A percentile compares a stretch with the other conserved stretches of the same genome.
Evolutionary conservation across 37 sponge, comb jelly and placozoan species (phyloP).

Genomic region (Beroe ovata): DNA sequence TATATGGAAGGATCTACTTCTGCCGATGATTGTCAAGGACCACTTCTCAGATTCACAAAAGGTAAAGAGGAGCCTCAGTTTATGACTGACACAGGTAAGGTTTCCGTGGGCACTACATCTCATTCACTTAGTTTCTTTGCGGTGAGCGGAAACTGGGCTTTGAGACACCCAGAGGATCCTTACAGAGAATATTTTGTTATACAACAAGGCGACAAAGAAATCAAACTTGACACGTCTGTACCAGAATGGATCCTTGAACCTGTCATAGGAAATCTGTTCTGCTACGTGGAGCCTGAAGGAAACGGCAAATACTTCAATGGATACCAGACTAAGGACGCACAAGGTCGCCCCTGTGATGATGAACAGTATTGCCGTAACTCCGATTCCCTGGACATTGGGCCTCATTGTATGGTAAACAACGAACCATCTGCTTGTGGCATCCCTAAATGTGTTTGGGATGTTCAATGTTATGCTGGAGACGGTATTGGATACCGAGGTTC

Average conservation of each 20-base stretch:
- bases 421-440: conserved; percentile 8
- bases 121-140: background rate
- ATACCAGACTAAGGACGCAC: background rate
- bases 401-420: background rate
- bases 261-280: conserved; percentile 16
- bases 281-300: conserved; percentile 16
- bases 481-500: conserved; percentile 37
- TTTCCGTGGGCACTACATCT: background rate
- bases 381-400: background rate
- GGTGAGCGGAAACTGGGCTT: conserved; percentile 8
- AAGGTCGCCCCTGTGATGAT: background rate
- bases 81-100: background rate
- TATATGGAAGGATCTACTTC: background rate
- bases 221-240: background rate
- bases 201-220: background rate
- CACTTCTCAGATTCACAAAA: background rate
- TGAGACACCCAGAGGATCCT: background rate
- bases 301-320: background rate
- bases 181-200: background rate
- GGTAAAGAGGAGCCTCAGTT: background rate
- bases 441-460: conserved; percentile 30
- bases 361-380: background rate
- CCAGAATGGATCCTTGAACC: background rate
- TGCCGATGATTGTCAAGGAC: background rate
- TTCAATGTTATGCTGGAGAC: background rate